Conservation (phyloP, 2,797 vertebrate genomes). For the Cyprinella venusta region DNA sequence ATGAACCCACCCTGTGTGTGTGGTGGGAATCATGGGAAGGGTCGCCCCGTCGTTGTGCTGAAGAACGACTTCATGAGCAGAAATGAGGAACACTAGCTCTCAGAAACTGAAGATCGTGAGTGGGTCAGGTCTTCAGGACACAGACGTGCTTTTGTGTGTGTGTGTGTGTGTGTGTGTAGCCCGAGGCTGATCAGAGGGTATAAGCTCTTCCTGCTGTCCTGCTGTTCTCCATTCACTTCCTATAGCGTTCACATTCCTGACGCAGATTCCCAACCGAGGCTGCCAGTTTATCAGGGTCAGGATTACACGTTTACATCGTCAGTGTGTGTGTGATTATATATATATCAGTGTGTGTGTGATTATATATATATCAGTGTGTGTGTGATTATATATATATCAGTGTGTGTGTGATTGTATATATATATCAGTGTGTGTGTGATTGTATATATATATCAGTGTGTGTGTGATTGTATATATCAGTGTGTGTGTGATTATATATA, state of each 20-base stretch:
- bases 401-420: too few relatives aligned
- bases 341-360: too few relatives aligned
- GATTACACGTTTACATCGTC: background rate
- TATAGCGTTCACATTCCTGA: slow-evolving; percentile 33
- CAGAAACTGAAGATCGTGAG: background rate
- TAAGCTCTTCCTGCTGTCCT: slow-evolving; percentile 26
- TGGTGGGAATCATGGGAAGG: background rate
- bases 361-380: too few relatives aligned
- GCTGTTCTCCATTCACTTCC: background rate
- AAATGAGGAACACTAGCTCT: slow-evolving; percentile 12
- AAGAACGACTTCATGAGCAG: background rate
- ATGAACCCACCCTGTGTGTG: background rate
- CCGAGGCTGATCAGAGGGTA: slow-evolving; percentile 19
- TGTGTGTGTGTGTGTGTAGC: background rate
- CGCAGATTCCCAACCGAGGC: background rate
- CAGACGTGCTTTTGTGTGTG: slow-evolving; percentile 18
- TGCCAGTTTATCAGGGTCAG: background rate
- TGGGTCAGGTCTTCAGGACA: background rate
- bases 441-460: too few relatives aligned
- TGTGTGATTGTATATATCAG: too few relatives aligned
- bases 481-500: too few relatives aligned
- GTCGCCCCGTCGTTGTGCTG: background rate
- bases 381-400: too few relatives aligned
- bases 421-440: too few relatives aligned
- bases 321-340: too few relatives aligned